These are phyloP conservation scores for Clitarchus hookeri DNA, from an alignment of 2,888 invertebrate genomes.

Conservation along the genomic window DNA sequence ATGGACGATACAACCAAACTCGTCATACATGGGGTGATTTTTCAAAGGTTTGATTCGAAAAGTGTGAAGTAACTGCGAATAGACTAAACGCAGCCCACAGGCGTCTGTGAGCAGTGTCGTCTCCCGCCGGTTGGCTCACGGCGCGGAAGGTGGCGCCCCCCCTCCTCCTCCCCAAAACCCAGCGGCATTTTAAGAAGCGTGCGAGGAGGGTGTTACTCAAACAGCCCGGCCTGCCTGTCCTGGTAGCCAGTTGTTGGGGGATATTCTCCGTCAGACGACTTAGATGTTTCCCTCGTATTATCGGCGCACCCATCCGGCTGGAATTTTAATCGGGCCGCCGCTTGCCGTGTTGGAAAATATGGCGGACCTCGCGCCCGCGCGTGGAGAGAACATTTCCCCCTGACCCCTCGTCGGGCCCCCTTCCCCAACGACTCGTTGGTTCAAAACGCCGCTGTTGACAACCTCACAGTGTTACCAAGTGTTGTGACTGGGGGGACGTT, in stretches of 20 bases:
- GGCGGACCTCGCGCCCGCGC: neutral
- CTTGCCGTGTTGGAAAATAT: neutral
- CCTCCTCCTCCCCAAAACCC: too few relatives aligned
- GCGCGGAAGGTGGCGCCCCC: too few relatives aligned
- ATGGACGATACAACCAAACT: too few relatives aligned
- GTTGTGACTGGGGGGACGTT: too few relatives aligned
- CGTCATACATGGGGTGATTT: too few relatives aligned
- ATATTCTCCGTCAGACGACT: neutral
- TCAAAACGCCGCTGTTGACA: neutral
- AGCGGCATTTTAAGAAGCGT: neutral
- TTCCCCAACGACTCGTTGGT: neutral
- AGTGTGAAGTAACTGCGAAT: too few relatives aligned
- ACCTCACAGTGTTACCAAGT: neutral
- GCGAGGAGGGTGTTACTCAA: conserved; percentile 4
- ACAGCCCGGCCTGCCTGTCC: neutral
- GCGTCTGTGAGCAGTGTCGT: too few relatives aligned
- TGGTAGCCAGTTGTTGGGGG: neutral
- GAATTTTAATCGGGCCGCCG: neutral
- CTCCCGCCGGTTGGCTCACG: too few relatives aligned
- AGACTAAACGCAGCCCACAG: too few relatives aligned
- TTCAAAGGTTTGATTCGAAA: too few relatives aligned
- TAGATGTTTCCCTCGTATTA: neutral
- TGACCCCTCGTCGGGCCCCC: neutral
- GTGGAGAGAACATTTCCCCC: neutral
- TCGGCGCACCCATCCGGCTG: conserved; percentile 1